Conservation (phyloP, 2,797 vertebrate species). For the Delichon dasypus region DNA sequence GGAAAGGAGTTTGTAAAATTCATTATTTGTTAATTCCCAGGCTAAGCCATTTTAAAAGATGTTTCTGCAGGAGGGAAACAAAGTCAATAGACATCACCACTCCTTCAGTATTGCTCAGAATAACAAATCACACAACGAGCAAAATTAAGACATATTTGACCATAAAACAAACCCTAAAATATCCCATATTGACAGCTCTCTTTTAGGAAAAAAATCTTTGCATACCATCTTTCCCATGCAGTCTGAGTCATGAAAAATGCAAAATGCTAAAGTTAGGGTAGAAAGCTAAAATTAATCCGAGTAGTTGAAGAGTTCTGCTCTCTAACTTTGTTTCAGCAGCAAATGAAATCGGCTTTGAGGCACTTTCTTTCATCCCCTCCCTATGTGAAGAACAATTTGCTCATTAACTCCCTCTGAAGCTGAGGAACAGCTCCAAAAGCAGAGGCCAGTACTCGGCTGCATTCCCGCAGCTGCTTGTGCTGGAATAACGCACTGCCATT, state of each 20-base stretch:
- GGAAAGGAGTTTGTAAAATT: neutral
- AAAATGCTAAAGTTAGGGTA: neutral
- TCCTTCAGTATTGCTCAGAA: neutral
- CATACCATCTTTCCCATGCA: neutral
- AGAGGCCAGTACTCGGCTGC: neutral
- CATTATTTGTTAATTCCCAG: neutral
- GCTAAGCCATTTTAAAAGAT: neutral
- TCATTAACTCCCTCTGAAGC: neutral
- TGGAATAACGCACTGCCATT: neutral
- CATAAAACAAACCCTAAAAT: neutral
- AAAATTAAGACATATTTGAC: neutral
- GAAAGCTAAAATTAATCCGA: neutral
- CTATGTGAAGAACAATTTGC: neutral
- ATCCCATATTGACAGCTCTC: neutral
- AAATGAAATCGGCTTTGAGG: neutral
- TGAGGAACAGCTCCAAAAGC: neutral
- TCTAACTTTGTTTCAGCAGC: neutral
- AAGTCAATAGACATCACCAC: neutral
- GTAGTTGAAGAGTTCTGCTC: neutral
- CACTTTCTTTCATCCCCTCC: neutral
- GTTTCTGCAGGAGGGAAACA: neutral
- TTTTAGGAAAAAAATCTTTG: neutral
- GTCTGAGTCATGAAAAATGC: neutral
- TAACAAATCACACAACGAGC: neutral
- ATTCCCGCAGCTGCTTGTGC: neutral